A percentile compares a stretch with the other conserved stretches of the same genome.
These are phyloP conservation scores for Rhynchonycteris naso DNA, from an alignment of 2,797 vertebrate genomes.

Conservation along the genomic window DNA sequence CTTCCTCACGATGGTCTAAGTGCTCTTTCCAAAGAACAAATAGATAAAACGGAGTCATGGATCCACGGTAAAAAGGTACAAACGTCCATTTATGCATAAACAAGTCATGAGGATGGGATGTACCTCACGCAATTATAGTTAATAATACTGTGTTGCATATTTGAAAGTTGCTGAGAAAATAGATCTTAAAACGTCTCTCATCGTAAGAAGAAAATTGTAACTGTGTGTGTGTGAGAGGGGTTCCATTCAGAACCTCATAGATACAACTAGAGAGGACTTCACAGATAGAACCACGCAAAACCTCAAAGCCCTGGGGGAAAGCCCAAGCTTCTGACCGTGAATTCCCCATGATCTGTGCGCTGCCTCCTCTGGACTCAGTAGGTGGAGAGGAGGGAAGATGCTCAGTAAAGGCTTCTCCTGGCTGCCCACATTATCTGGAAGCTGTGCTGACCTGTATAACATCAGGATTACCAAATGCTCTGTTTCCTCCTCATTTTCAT, in stretches of 20 bases:
- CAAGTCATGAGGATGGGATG: not conserved
- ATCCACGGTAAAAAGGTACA: not conserved
- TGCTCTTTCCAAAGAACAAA: not conserved
- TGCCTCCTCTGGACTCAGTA: not conserved
- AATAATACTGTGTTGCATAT: not conserved
- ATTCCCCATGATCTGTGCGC: not conserved
- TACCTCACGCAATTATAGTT: not conserved
- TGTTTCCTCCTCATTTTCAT: not conserved
- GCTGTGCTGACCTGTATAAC: not conserved
- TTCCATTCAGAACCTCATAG: not conserved
- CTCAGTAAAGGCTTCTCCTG: not conserved
- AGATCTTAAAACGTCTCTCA: not conserved
- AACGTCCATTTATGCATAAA: not conserved
- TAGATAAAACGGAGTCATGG: not conserved
- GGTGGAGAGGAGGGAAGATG: not conserved
- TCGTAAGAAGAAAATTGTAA: not conserved
- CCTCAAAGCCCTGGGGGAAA: not conserved
- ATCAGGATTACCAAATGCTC: not conserved
- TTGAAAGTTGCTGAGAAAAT: not conserved
- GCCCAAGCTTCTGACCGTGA: not conserved
- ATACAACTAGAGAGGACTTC: not conserved
- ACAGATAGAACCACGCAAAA: not conserved
- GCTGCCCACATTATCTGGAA: accelerated
- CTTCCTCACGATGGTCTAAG: not conserved
- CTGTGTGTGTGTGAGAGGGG: not conserved